A percentile compares a stretch with the other conserved stretches of the same genome.
Evolutionary conservation across 1,140 invertebrate species (phyloP).

Genomic region (Bursaphelenchus mucronatus): DNA sequence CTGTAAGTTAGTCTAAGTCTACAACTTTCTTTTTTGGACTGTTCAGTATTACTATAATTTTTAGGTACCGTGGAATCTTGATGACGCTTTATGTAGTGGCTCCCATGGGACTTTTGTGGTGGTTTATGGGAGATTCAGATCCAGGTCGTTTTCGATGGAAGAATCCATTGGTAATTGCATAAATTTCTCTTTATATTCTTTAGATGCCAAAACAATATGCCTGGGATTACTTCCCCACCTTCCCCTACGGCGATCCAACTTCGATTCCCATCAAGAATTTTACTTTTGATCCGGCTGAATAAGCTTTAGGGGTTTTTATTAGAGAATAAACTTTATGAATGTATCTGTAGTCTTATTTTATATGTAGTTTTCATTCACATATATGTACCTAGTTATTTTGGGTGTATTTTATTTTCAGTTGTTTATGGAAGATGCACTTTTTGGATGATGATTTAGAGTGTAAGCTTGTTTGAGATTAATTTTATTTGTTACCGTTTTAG

Average conservation of each 20-base stretch:
- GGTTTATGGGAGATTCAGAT: slow-evolving; percentile 34
- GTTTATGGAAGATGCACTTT: slow-evolving; percentile 28
- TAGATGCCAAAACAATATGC: slow-evolving; percentile 60
- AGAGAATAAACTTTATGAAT: neutral
- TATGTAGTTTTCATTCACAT: neutral
- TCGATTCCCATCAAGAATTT: slow-evolving; percentile 59
- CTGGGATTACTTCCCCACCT: slow-evolving; percentile 54
- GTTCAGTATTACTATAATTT: slow-evolving; percentile 10
- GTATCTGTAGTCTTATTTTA: neutral
- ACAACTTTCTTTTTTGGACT: neutral
- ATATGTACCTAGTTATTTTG: slow-evolving; percentile 3
- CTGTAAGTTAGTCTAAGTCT: slow-evolving; percentile 35
- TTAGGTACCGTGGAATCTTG: slow-evolving; percentile 32
- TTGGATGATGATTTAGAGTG: slow-evolving; percentile 38
- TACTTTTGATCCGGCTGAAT: slow-evolving; percentile 51
- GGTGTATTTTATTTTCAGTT: neutral
- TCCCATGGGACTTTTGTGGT: slow-evolving; percentile 42
- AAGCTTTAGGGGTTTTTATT: neutral
- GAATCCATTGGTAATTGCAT: slow-evolving; percentile 42
- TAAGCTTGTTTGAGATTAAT: slow-evolving; percentile 14
- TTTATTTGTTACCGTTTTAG: neutral
- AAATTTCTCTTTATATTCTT: slow-evolving; percentile 17
- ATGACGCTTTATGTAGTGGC: slow-evolving; percentile 43
- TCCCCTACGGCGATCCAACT: slow-evolving; percentile 48
- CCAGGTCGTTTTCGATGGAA: slow-evolving; percentile 46